A percentile compares a stretch with the other conserved stretches of the same genome.
phyloP scores from a whole-genome alignment of 2,888 invertebrate genomes.

The Agonopterix arenella region DNA sequence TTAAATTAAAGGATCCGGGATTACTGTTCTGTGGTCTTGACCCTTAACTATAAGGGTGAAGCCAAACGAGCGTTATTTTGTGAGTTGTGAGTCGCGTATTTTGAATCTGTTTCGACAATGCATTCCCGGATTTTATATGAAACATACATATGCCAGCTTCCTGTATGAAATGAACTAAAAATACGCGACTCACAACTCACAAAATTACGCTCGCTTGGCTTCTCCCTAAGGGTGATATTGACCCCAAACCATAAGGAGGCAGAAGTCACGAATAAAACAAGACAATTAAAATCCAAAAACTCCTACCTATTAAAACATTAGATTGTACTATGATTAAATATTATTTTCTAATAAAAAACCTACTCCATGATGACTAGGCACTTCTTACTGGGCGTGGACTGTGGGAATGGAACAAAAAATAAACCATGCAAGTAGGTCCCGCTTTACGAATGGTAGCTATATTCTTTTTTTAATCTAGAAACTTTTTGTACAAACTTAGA shows the following conservation, averaged over 20 bases:
- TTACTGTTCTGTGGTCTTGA: no score
- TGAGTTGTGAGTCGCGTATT: no score
- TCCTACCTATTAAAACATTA: constrained; percentile 54
- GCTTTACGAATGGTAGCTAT: constrained; percentile 4
- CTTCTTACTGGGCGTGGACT: constrained; percentile 6
- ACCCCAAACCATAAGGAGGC: not conserved
- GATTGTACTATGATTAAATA: constrained; percentile 71
- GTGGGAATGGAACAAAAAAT: constrained; percentile 5
- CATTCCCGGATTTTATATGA: no score
- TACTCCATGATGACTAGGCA: constrained; percentile 5
- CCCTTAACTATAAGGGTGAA: no score
- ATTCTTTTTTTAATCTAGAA: constrained; percentile 1
- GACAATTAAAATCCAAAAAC: not conserved
- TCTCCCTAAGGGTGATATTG: no score
- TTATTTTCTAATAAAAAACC: constrained; percentile 16
- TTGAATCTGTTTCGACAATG: no score
- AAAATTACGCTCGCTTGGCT: no score
- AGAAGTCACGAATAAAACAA: not conserved
- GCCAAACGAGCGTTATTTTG: no score
- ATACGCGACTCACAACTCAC: no score
- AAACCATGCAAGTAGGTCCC: constrained; percentile 3
- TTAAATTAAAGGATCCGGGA: no score
- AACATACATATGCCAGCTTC: no score
- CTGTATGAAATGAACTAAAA: no score
- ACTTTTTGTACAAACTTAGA: constrained; percentile 1